phyloP scores from a whole-genome alignment of 2,888 invertebrate species.

The Oxycera nigricornis region DNA sequence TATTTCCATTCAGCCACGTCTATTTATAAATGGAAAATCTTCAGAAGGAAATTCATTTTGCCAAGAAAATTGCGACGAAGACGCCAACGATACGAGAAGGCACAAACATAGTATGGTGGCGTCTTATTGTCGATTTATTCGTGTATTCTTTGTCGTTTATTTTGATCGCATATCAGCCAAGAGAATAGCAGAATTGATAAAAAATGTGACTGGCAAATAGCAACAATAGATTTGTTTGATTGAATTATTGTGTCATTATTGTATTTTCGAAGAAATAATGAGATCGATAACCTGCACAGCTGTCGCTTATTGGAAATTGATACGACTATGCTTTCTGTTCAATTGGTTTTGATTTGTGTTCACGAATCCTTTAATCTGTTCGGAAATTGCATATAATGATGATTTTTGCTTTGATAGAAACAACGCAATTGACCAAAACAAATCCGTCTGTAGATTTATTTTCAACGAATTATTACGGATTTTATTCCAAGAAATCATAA shows the following conservation, averaged over 20 bases:
- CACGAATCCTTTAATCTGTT: background rate
- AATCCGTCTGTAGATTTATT: too few relatives aligned
- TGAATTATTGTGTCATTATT: background rate
- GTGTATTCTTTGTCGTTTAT: background rate
- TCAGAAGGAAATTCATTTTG: background rate
- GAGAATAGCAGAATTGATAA: background rate
- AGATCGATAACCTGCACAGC: background rate
- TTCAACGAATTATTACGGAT: too few relatives aligned
- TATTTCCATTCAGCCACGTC: background rate
- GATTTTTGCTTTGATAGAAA: too few relatives aligned
- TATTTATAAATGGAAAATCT: background rate
- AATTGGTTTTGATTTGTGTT: background rate
- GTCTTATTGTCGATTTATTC: background rate
- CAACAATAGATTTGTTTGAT: background rate
- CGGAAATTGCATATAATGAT: too few relatives aligned
- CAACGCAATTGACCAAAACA: too few relatives aligned
- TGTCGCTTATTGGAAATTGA: background rate
- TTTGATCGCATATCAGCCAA: background rate
- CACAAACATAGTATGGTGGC: background rate
- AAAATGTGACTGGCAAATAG: background rate
- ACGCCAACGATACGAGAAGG: background rate
- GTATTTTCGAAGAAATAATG: background rate
- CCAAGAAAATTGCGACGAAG: background rate
- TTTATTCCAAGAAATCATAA: too few relatives aligned
- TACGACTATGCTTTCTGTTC: background rate